Conservation (phyloP, 2,888 invertebrate genomes). For the Halocaridina rubra region DNA sequence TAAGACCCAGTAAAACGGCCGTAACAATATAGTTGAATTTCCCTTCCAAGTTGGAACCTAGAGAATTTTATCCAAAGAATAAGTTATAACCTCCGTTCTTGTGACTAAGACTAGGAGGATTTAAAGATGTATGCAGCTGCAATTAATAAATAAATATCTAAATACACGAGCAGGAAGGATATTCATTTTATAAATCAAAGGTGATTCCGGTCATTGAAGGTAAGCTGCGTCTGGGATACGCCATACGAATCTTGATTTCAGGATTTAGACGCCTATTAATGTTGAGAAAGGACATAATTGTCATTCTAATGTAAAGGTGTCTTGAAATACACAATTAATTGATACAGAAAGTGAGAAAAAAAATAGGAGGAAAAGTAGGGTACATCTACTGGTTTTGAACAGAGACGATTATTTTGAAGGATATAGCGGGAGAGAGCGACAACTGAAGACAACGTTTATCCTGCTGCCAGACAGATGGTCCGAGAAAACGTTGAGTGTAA, state of each 20-base stretch:
- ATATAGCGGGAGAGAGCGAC: slow-evolving; percentile 31
- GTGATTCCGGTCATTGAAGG: too few relatives aligned
- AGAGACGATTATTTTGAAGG: neutral
- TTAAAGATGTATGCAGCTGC: too few relatives aligned
- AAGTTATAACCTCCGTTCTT: too few relatives aligned
- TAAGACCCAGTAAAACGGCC: too few relatives aligned
- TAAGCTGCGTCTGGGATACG: too few relatives aligned
- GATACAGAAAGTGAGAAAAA: neutral
- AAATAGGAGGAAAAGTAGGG: slow-evolving; percentile 12
- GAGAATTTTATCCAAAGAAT: neutral
- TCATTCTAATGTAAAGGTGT: neutral
- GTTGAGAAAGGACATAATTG: neutral
- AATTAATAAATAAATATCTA: too few relatives aligned
- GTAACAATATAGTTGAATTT: too few relatives aligned
- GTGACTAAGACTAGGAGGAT: too few relatives aligned
- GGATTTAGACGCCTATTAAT: neutral
- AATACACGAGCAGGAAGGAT: too few relatives aligned
- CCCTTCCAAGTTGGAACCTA: too few relatives aligned
- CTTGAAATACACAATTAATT: neutral
- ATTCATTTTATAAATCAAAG: too few relatives aligned
- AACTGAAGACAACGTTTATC: slow-evolving; percentile 50
- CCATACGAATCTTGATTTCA: neutral
- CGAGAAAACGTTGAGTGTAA: slow-evolving; percentile 58
- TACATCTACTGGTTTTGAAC: slow-evolving; percentile 9
- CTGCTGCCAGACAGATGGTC: slow-evolving; percentile 55